These are phyloP conservation scores for Brotula barbata DNA, from an alignment of 2,797 vertebrate genomes.

Conservation along the genomic window DNA sequence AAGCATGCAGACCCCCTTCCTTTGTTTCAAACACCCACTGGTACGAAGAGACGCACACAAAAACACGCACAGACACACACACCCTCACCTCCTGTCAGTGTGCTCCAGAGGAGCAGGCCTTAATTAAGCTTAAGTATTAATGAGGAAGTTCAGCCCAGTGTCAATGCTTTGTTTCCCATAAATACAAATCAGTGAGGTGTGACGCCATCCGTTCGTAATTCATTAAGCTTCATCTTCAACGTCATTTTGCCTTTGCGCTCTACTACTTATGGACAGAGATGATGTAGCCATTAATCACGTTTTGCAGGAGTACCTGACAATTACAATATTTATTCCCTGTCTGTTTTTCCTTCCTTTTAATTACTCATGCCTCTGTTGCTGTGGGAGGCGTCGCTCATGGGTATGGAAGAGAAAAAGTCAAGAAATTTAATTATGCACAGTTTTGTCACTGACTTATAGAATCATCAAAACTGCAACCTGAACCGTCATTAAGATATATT, in stretches of 20 bases:
- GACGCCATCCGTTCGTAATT: slow-evolving; percentile 37
- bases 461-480: neutral
- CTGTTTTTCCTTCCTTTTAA: slow-evolving; percentile 33
- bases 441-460: neutral
- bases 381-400: slow-evolving; percentile 17
- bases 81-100: slow-evolving; percentile 32
- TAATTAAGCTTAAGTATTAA: slow-evolving; percentile 78
- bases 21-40: slow-evolving; percentile 36
- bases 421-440: slow-evolving; percentile 7
- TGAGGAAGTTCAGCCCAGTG: slow-evolving; percentile 63
- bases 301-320: slow-evolving; percentile 20
- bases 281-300: slow-evolving; percentile 20
- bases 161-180: slow-evolving; percentile 72
- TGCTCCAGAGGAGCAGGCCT: slow-evolving; percentile 53
- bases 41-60: slow-evolving; percentile 1
- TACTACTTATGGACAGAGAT: slow-evolving; percentile 4
- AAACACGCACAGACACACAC: slow-evolving; percentile 3
- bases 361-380: slow-evolving; percentile 36
- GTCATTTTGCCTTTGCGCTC: slow-evolving; percentile 22
- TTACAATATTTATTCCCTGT: slow-evolving; percentile 33
- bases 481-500: too few species aligned
- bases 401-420: neutral
- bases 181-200: slow-evolving; percentile 62
- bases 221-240: slow-evolving; percentile 50
- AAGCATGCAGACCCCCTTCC: slow-evolving; percentile 42